Evolutionary conservation across 2,888 invertebrate species (phyloP).

Genomic region (Leptarthrus brevirostris): DNA sequence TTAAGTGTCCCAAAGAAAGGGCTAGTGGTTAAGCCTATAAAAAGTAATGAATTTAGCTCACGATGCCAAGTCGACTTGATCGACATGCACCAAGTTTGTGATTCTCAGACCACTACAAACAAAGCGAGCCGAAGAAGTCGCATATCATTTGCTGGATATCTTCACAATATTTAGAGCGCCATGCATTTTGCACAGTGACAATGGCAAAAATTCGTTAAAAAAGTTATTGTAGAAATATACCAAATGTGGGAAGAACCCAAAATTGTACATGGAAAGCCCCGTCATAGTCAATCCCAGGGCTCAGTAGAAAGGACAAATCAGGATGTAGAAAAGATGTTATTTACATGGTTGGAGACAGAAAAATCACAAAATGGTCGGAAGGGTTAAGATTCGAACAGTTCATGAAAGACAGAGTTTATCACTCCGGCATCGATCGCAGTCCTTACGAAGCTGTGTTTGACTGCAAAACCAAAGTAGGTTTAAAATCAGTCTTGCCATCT

Average conservation of each 20-base stretch:
- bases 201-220: constrained; percentile 55
- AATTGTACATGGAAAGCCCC: constrained; percentile 63
- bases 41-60: constrained; percentile 33
- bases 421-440: constrained; percentile 61
- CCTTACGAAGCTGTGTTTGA: constrained; percentile 64
- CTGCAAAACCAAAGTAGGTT: constrained; percentile 53
- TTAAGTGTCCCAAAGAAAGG: neutral
- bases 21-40: constrained; percentile 1
- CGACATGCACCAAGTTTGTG: constrained; percentile 65
- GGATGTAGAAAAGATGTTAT: constrained; percentile 62
- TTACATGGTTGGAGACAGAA: constrained; percentile 60
- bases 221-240: constrained; percentile 50
- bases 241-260: constrained; percentile 59
- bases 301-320: constrained; percentile 58
- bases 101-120: constrained; percentile 60
- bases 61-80: constrained; percentile 63
- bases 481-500: neutral
- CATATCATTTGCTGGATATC: constrained; percentile 59
- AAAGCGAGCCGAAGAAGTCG: constrained; percentile 62
- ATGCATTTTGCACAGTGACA: constrained; percentile 55
- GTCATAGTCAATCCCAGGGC: constrained; percentile 60
- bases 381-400: constrained; percentile 64
- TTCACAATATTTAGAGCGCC: constrained; percentile 55
- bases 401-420: constrained; percentile 64
- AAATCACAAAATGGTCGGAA: constrained; percentile 62